Base-by-base conservation (phyloP, 30 jellyfish, hydroid and myxozoan genomes). In the Mastigias papua region DNA sequence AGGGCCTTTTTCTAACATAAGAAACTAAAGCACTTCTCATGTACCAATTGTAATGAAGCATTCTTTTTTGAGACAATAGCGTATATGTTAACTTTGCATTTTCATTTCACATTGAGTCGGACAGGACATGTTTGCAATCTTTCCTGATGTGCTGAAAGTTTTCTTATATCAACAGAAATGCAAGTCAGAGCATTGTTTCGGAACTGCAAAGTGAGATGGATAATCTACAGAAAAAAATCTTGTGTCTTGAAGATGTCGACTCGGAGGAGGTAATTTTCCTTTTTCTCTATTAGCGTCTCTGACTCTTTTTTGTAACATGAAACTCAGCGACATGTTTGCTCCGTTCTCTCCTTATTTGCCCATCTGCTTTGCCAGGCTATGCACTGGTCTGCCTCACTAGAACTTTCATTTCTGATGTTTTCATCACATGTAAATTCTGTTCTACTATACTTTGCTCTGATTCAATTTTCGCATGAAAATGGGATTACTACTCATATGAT, bases 151-250 rank as follows among this genome's bases (percentile, higher is more conserved):
- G 8, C 69, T 57, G 17, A 57, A 23, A 42, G 54, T 42, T 4
- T n/a, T 42, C 54, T 42, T 42, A 8, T 42, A 42, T 42, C 13
- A 8, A 42, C 54, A 42, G 54, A 42, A 15, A 46, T 30, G 66
- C 88, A 15, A 73, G 75, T 19, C 94, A 85, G 25, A 85, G 78
- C 17, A 73, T 75, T 28, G 88, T 85, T 21, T 28, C 81, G 19
- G 94, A 73, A 1, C 81, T 85, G 20, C 94, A 85, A 48, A 51
- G 34, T 16, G 94, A 85, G 62, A 71, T 85, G 94, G 85, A 77
- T 30, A 70, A 37, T 26, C 78, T 85, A 23, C 94, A 85, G 48
- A 85, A 73, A 42, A 85, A 73, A 49, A 85, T 85, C 9, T 31
- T 27, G 11, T 77, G 68, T 17, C 37, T 85, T 11, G 75, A 85